These are phyloP conservation scores for Drosophila littoralis DNA, from an alignment of 1,140 invertebrate species.

Conservation along the genomic window DNA sequence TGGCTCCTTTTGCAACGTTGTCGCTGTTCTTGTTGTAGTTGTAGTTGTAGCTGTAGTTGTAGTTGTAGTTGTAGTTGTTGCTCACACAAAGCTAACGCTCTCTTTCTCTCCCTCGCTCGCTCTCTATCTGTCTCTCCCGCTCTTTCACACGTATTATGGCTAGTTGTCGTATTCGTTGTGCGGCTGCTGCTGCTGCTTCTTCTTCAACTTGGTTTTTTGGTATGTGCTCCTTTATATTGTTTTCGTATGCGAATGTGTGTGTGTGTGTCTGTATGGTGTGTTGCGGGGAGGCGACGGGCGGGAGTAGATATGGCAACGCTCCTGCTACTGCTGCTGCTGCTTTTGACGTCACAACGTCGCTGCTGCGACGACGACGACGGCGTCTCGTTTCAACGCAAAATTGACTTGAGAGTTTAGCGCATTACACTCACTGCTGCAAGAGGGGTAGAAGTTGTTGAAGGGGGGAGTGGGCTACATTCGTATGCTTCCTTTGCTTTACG, in stretches of 20 bases:
- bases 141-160: constrained; percentile 7
- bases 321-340: constrained; percentile 35
- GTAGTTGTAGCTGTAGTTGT: constrained; percentile 13
- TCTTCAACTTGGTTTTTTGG: constrained; percentile 24
- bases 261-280: constrained; percentile 8
- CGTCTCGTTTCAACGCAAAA: constrained; percentile 51
- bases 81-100: constrained; percentile 45
- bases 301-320: constrained; percentile 44
- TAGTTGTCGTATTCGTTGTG: constrained; percentile 11
- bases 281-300: constrained; percentile 30
- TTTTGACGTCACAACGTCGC: constrained; percentile 70
- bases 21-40: constrained; percentile 21
- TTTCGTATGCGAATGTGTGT: constrained; percentile 45
- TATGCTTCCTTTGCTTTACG: constrained; percentile 28
- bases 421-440: constrained; percentile 63
- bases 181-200: background rate
- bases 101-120: background rate
- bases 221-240: constrained; percentile 57
- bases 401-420: constrained; percentile 58
- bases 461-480: constrained; percentile 14
- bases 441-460: constrained; percentile 1
- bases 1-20: constrained; percentile 44
- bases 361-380: constrained; percentile 31
- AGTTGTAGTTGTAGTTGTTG: constrained; percentile 40
- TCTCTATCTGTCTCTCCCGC: constrained; percentile 14